Percentiles rank a stretch among this genome's conserved stretches.
Conservation (phyloP, 2,888 invertebrate genomes). For the Ectemnius cavifrons region DNA sequence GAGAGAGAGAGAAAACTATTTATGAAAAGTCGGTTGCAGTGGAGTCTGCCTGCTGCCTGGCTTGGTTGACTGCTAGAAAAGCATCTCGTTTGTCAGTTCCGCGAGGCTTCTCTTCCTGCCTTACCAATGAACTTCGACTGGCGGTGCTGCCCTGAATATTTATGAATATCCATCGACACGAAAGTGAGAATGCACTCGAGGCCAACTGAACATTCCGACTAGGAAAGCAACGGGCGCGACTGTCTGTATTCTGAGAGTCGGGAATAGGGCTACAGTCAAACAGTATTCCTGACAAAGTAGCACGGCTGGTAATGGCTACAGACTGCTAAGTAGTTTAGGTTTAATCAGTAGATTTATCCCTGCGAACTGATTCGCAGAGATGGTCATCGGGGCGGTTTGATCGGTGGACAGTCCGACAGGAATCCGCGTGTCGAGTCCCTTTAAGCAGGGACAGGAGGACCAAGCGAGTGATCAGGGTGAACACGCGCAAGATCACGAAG, state of each 20-base stretch:
- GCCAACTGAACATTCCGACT: not conserved
- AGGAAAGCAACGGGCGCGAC: too few relatives aligned
- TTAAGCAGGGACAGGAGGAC: constrained; percentile 51
- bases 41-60: not conserved
- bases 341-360: too few relatives aligned
- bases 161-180: not conserved
- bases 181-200: not conserved
- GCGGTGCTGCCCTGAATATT: not conserved
- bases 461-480: constrained; percentile 31
- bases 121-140: not conserved
- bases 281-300: too few relatives aligned
- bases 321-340: not conserved
- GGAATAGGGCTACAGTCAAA: too few relatives aligned
- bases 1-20: not conserved
- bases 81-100: too few relatives aligned
- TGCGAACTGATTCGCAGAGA: too few relatives aligned
- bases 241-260: too few relatives aligned
- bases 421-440: constrained; percentile 56
- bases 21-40: not conserved
- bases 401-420: constrained; percentile 61
- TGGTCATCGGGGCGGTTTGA: constrained; percentile 33
- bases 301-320: constrained; percentile 16
- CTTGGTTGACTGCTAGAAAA: too few relatives aligned
- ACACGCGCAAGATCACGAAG: constrained; percentile 33
- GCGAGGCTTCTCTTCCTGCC: not conserved